These are phyloP conservation scores for Chiloscyllium plagiosum DNA, from an alignment of 2,113 vertebrate genomes.

Conservation along the genomic window DNA sequence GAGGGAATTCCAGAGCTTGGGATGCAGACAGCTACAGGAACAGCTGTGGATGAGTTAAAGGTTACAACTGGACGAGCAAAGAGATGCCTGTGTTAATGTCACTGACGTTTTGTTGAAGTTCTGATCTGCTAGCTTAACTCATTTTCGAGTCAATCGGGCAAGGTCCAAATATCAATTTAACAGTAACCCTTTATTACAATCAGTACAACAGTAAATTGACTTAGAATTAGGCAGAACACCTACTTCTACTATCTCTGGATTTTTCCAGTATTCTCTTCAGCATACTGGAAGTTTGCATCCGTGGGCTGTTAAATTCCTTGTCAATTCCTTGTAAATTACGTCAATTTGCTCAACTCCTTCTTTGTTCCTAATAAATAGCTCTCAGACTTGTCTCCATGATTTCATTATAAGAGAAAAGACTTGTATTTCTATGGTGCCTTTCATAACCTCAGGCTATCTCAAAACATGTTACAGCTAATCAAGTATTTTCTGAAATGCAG, in stretches of 20 bases:
- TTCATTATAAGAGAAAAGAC: neutral
- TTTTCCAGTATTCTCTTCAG: neutral
- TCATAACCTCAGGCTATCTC: neutral
- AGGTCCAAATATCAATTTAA: neutral
- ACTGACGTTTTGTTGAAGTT: neutral
- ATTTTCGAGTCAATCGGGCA: neutral
- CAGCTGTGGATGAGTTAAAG: neutral
- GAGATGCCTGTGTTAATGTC: neutral
- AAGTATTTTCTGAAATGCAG: neutral
- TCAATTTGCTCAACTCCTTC: neutral
- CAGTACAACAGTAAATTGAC: neutral
- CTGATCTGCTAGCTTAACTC: neutral
- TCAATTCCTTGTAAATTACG: neutral
- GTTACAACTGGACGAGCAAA: neutral
- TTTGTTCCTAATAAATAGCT: neutral
- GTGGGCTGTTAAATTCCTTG: constrained; percentile 8
- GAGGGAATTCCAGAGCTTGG: neutral
- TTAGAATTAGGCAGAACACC: neutral
- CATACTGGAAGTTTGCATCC: neutral
- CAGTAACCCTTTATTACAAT: neutral
- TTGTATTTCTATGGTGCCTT: neutral
- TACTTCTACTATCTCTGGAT: neutral
- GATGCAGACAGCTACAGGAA: neutral
- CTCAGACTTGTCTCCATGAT: neutral
- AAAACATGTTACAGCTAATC: neutral